Evolutionary conservation across 2,888 invertebrate genomes (phyloP).

Genomic region (Phyto melanocephala): DNA sequence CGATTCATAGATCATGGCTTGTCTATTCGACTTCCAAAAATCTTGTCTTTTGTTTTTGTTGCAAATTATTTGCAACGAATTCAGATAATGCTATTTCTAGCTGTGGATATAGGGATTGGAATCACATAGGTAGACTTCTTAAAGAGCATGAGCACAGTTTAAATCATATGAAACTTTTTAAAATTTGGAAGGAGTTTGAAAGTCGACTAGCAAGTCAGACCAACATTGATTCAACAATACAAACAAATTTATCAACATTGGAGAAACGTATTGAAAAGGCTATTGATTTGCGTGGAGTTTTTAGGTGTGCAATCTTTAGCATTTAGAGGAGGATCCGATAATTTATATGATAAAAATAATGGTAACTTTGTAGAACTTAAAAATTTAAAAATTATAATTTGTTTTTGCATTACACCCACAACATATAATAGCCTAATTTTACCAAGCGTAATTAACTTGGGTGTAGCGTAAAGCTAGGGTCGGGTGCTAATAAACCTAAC

Average conservation of each 20-base stretch:
- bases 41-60: slow-evolving; percentile 10
- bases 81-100: background rate
- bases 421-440: too few species aligned
- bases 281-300: slow-evolving; percentile 7
- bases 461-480: too few species aligned
- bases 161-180: background rate
- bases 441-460: too few species aligned
- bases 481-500: too few species aligned
- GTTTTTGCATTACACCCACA: too few species aligned
- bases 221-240: slow-evolving; percentile 22
- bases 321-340: slow-evolving; percentile 18
- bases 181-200: slow-evolving; percentile 32
- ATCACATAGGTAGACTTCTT: slow-evolving; percentile 40
- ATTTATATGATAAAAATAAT: slow-evolving; percentile 27
- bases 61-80: slow-evolving; percentile 17
- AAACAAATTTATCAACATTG: slow-evolving; percentile 21
- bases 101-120: slow-evolving; percentile 29
- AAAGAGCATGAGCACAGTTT: slow-evolving; percentile 17
- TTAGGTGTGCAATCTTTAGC: slow-evolving; percentile 24
- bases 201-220: slow-evolving; percentile 17
- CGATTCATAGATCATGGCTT: slow-evolving; percentile 22
- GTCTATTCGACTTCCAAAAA: slow-evolving; percentile 17
- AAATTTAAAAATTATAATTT: too few species aligned
- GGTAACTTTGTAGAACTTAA: too few species aligned
- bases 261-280: slow-evolving; percentile 30